Base-by-base conservation (phyloP, 1,140 invertebrate genomes). In the Hypothenemus hampei region DNA sequence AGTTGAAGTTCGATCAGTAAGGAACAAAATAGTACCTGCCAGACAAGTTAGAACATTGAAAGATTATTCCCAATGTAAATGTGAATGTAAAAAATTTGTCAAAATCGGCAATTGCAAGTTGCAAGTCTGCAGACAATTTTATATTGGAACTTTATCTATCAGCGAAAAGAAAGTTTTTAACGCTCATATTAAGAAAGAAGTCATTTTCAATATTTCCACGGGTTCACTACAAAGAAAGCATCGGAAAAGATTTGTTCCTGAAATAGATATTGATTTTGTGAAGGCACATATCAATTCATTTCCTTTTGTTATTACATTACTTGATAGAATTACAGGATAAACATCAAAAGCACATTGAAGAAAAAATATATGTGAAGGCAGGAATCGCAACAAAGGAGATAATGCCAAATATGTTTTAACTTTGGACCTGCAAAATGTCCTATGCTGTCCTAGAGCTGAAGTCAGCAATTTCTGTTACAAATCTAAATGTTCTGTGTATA, bases 381-480 rank as follows among this genome's bases (percentile, higher is more conserved):
- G 19, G 60, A 18, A 35, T 37, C 35, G 21, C 21, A 44, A 66
- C 31, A 52, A 29, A 46, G 22, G 57, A 46, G 19, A 29, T 40
- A 41, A 41, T 8, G 26, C 43, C 15, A 44, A 15, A 29, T 7
- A 33, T 5, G 57, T 65, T 19, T 31, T 64, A 33, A 36, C 37
- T 45, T 65, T 65, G 56, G 63, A 63, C 26, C 40, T 64, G 21
- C 35, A 66, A 53, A 66, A 65, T 60, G 57, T 67, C 15, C 16
- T 67, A 18, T 41, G 26, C n/a, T 64, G 52, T 44, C 60, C 62
- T 11, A 55, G 48, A 43, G 55, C 55, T n/a, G 37, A 65, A 60
- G 45, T 63, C 7, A 46, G n/a, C 16, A 24, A 45, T 21, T 58
- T 65, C 40, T 64, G 19, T 50, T 67, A 63, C 37, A 54, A 63